Conservation (phyloP, 2,888 invertebrate species). For the Dynastes hyllus region DNA sequence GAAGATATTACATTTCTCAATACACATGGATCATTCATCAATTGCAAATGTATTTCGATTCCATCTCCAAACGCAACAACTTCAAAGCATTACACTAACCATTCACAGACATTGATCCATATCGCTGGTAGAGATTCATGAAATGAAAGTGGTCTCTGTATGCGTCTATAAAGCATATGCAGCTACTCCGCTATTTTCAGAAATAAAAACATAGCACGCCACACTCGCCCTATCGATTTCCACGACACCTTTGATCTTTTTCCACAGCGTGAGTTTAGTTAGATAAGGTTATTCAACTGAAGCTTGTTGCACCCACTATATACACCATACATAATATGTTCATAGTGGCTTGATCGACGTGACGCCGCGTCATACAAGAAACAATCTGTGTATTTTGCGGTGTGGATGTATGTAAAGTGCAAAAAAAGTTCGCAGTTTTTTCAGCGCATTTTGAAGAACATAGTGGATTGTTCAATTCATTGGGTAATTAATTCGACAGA, state of each 20-base stretch:
- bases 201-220: constrained; percentile 8
- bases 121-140: neutral
- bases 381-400: neutral
- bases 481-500: neutral
- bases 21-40: neutral
- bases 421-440: constrained; percentile 26
- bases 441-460: neutral
- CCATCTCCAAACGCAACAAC: constrained; percentile 8
- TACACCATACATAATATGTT: neutral
- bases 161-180: neutral
- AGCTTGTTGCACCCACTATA: constrained; percentile 39
- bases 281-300: constrained; percentile 46
- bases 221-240: constrained; percentile 38
- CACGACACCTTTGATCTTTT: constrained; percentile 43
- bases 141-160: neutral
- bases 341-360: neutral
- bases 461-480: constrained; percentile 9
- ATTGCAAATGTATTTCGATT: neutral
- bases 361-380: neutral
- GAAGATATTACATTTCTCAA: neutral
- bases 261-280: constrained; percentile 21
- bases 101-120: neutral
- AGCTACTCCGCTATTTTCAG: constrained; percentile 1
- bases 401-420: neutral
- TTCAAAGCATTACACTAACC: neutral